Evolutionary conservation across 2,888 invertebrate species (phyloP), one percentile per base, ranked within the genome.

Genomic region (Mongoloraphidia duomilia): DNA sequence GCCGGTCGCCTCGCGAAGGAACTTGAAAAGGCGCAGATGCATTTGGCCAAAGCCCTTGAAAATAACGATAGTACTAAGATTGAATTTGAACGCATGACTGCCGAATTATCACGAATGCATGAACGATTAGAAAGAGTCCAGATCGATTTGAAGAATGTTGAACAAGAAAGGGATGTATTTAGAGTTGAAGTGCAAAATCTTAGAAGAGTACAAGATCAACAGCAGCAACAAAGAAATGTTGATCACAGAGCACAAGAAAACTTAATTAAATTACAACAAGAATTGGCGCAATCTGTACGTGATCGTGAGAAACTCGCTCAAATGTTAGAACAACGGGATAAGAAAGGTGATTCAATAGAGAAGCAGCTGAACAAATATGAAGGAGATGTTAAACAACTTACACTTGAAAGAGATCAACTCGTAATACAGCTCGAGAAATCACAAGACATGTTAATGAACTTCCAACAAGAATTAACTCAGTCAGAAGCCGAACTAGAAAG

Each of bases 391-490:
- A 89, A 89, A 60, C 89, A 91, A 65, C 65, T 92, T 59, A 84
- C 86, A 13, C 79, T 85, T 55, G 92, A 92, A 65, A 67, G 88
- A 44, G 91, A 92, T 64, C 91, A 92, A 66, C 67, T 93, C 53
- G 89, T 91, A 2, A 80, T 84, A 55, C 92, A 92, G 65, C 65
- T 93, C 62, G 91, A 92, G 66, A 92, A 93, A 69, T 90, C 89
- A 40, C 92, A 92, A 65, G 90, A 91, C 58, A 90, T 92, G 80
- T 70, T 93, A 50, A 84, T 91, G 67, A 90, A 90, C 67, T 91
- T 92, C 84, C 92, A 91, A 65, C 84, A 90, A 63, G 91, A 92
- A 63, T 66, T 92, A 46, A 88, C 87, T 56, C 79, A 84, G 55
- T 84, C 86, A 56, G 91, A 90, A 67, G 75, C 81, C 41, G 90